Base-by-base conservation (phyloP, 2,888 invertebrate genomes). In the Caenorhabditis sp. region DNA sequence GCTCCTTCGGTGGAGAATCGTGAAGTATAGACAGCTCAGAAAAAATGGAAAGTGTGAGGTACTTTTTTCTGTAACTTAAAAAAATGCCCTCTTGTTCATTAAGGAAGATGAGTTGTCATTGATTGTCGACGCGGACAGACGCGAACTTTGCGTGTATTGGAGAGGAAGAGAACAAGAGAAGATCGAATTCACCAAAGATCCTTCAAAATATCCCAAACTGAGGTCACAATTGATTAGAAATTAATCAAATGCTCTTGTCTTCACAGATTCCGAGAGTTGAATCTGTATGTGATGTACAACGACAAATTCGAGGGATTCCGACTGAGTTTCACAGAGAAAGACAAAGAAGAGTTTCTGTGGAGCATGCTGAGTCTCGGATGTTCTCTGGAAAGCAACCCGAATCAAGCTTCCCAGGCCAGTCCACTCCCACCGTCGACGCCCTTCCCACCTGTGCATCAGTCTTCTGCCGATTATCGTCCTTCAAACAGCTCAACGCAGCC, bases 271-370 rank as follows among this genome's bases (percentile, higher is more conserved):
- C 15, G 20, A 2, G 52, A 37, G 9, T 2, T 11, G 11, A 48
- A 27, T n/a, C 27, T 52, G 22, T 52, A 52, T n/a, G 11, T 22
- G 7, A 7, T 52, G 11, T 8, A 22, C n/a, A 52, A 52, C 32
- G 13, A 4, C 3, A 35, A 52, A 1, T 52, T 52, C 22, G 52
- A 52, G 11, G 52, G 52, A 37, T 52, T 52, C 35, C 52, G 52
- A 22, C 15, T 52, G 24, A 52, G 35, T 1, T 52, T 52, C 24
- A 2, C 1, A 5, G 11, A 6, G 17, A 37, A 52, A 52, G 37
- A 37, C 22, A 32, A 32, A 30, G 30, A 27, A 2, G 20, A 50
- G 11, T 50, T 50, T 9, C 8, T 50, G 50, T 1, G 15, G 9
- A 17, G 30, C n/a, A 32, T 30, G 30, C 17, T 13, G 26, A 9